These are phyloP conservation scores for Sebastes fasciatus DNA, from an alignment of 2,113 vertebrate species.

Conservation along the genomic window DNA sequence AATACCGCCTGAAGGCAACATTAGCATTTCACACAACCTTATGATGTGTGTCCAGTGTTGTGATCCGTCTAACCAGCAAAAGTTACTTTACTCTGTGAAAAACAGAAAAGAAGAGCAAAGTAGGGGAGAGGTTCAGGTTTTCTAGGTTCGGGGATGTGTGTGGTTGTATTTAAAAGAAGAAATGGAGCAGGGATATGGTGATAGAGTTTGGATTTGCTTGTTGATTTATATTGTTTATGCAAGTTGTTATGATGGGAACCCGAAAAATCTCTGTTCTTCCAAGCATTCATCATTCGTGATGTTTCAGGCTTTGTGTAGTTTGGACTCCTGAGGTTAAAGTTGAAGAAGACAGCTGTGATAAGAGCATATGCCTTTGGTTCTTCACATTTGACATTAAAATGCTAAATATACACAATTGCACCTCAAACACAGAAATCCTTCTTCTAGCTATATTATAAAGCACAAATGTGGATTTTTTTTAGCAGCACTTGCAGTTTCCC, in stretches of 20 bases:
- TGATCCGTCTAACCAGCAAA: constrained; percentile 16
- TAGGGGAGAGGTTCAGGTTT: background rate
- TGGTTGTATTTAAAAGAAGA: no score
- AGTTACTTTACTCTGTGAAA: constrained; percentile 13
- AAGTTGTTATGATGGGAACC: background rate
- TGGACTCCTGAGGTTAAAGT: no score
- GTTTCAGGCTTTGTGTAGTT: background rate
- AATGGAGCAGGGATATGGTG: no score
- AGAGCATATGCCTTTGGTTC: background rate
- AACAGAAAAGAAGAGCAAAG: background rate
- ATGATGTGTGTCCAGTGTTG: constrained; percentile 50
- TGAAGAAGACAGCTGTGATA: background rate
- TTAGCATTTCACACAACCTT: constrained; percentile 47
- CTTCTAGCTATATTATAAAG: no score
- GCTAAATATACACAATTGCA: no score
- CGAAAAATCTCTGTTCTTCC: no score
- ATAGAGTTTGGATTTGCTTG: background rate
- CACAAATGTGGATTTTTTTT: background rate
- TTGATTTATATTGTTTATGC: background rate
- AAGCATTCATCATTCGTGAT: background rate
- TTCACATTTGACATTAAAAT: no score
- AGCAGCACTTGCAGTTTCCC: background rate
- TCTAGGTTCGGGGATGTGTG: background rate
- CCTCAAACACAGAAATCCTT: no score
- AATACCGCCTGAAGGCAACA: constrained; percentile 31